These are phyloP conservation scores for Pseudomyrmex pallidus DNA, from an alignment of 1,140 invertebrate species.

Conservation along the genomic window DNA sequence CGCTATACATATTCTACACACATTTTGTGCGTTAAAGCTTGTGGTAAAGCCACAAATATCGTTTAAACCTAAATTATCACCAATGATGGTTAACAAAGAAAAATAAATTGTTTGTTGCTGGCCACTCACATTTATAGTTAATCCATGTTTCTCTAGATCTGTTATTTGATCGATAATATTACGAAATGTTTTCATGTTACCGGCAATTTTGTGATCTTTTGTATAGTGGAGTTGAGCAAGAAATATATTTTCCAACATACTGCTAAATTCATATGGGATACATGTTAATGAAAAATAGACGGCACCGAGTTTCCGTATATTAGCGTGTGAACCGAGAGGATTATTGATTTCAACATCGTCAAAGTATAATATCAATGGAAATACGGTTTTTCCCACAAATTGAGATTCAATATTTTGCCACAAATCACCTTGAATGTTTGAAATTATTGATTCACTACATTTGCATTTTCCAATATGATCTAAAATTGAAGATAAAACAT, in stretches of 20 bases:
- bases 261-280: constrained; percentile 14
- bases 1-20: background rate
- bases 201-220: background rate
- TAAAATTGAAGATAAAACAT: constrained; percentile 19
- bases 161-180: constrained; percentile 5
- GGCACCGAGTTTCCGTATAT: background rate
- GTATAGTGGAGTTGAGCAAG: constrained; percentile 2
- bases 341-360: constrained; percentile 29
- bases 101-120: constrained; percentile 7
- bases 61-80: background rate
- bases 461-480: background rate
- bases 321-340: background rate
- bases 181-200: constrained; percentile 16
- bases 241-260: constrained; percentile 30
- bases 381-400: constrained; percentile 9
- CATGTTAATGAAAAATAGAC: constrained; percentile 2
- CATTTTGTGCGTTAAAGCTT: background rate
- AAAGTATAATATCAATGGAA: constrained; percentile 25
- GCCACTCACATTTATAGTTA: background rate
- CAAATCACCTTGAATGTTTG: constrained; percentile 6
- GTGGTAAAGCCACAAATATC: background rate
- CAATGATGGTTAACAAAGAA: background rate
- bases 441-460: background rate
- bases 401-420: constrained; percentile 10
- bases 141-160: background rate